Conservation (phyloP, 2,113 vertebrate genomes). For the Sinosuthora webbiana region DNA sequence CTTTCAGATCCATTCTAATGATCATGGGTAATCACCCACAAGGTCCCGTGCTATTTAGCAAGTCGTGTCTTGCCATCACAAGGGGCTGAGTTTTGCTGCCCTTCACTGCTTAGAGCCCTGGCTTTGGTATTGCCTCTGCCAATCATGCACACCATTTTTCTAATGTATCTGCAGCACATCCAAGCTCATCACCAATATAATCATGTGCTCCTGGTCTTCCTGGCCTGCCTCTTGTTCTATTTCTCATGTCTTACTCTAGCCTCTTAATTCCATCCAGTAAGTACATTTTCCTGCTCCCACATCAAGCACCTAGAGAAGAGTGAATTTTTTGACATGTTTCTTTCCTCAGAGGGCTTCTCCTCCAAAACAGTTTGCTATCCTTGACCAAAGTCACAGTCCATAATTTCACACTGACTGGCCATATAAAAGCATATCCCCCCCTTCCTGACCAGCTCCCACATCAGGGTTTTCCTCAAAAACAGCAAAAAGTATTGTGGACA, state of each 20-base stretch:
- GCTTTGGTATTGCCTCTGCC: neutral
- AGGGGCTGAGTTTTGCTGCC: neutral
- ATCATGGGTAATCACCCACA: neutral
- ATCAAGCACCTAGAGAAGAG: neutral
- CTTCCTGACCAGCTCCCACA: neutral
- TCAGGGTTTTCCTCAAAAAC: neutral
- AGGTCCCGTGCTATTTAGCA: neutral
- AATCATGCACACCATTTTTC: neutral
- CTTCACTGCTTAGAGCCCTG: neutral
- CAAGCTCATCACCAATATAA: neutral
- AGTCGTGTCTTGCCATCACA: fast-evolving
- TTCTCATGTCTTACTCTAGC: neutral
- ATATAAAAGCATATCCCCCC: neutral
- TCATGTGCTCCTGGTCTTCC: neutral
- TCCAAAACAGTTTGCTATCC: neutral
- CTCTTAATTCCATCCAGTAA: neutral
- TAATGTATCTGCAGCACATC: neutral
- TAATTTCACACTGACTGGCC: neutral
- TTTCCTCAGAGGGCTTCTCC: neutral
- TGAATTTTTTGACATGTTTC: neutral
- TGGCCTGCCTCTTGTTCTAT: neutral
- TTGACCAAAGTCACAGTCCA: neutral
- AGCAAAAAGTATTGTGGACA: neutral
- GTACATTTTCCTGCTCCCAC: neutral
- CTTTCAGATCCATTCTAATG: neutral